Conservation (phyloP, 1,140 invertebrate species). For the Microplitis demolitor region DNA sequence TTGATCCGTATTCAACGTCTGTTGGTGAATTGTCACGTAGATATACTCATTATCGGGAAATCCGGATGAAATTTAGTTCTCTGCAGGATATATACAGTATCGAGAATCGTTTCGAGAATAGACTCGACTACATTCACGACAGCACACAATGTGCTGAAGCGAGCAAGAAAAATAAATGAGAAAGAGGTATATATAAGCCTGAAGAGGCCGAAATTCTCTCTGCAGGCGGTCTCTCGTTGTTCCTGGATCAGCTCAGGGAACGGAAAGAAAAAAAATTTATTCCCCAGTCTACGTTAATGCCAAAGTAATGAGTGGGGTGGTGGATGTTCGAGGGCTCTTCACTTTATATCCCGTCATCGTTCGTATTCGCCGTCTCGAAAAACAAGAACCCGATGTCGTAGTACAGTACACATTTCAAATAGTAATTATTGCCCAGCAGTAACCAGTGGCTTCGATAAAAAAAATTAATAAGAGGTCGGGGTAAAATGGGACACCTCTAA, state of each 20-base stretch:
- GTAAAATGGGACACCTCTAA: too few species aligned
- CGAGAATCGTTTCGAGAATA: too few species aligned
- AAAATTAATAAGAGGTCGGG: too few species aligned
- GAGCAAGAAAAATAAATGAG: too few species aligned
- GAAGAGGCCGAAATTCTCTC: conserved; percentile 12
- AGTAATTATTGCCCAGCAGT: too few species aligned
- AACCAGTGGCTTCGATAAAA: too few species aligned
- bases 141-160: too few species aligned
- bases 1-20: not conserved
- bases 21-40: conserved; percentile 22
- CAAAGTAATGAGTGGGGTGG: conserved; percentile 57
- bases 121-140: too few species aligned
- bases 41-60: conserved; percentile 28
- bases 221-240: conserved; percentile 21
- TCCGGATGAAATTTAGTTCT: not conserved
- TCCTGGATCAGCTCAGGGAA: conserved; percentile 7
- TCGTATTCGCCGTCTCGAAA: not conserved
- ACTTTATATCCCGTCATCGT: conserved; percentile 19
- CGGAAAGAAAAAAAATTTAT: conserved; percentile 38
- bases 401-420: not conserved
- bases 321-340: conserved; percentile 50
- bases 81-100: too few species aligned
- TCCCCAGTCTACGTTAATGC: conserved; percentile 49
- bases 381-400: not conserved
- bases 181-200: not conserved